Evolutionary conservation across 2,113 vertebrate genomes (phyloP).

Genomic region (Prunella himalayana): DNA sequence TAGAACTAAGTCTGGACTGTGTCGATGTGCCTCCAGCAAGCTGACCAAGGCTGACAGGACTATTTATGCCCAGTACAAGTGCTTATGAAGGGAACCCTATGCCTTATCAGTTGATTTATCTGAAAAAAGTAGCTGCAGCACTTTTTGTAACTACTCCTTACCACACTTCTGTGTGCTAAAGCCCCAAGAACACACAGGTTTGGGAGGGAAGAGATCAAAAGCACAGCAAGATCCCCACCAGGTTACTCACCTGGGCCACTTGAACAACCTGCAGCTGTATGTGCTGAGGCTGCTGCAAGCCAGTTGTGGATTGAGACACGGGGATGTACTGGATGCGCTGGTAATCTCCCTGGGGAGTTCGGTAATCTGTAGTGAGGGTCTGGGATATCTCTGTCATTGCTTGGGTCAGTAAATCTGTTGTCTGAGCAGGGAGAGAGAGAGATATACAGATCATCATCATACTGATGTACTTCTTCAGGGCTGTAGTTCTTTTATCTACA

Average conservation of each 20-base stretch:
- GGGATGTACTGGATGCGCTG: slow-evolving; percentile 98
- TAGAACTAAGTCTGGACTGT: neutral
- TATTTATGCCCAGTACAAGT: neutral
- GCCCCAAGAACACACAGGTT: neutral
- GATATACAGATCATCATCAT: neutral
- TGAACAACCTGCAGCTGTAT: slow-evolving; percentile 98
- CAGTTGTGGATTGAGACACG: slow-evolving; percentile 83
- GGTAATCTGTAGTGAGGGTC: slow-evolving; percentile 92
- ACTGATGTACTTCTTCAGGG: neutral
- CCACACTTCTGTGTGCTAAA: neutral
- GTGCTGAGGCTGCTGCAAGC: slow-evolving; percentile 87
- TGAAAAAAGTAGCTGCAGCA: neutral
- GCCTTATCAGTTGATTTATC: neutral
- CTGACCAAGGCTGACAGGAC: neutral
- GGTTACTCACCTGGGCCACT: slow-evolving; percentile 85
- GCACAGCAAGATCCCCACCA: neutral
- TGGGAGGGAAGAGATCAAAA: neutral
- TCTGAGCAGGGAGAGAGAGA: slow-evolving; percentile 68
- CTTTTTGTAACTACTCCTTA: neutral
- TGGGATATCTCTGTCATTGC: slow-evolving; percentile 98
- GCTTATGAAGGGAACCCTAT: neutral
- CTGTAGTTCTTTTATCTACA: neutral
- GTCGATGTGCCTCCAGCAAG: neutral
- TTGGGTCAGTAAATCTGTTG: slow-evolving; percentile 94
- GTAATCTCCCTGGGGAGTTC: slow-evolving; percentile 90